Evolutionary conservation across 2,797 vertebrate species (phyloP).

Genomic region (Trachops cirrhosus): DNA sequence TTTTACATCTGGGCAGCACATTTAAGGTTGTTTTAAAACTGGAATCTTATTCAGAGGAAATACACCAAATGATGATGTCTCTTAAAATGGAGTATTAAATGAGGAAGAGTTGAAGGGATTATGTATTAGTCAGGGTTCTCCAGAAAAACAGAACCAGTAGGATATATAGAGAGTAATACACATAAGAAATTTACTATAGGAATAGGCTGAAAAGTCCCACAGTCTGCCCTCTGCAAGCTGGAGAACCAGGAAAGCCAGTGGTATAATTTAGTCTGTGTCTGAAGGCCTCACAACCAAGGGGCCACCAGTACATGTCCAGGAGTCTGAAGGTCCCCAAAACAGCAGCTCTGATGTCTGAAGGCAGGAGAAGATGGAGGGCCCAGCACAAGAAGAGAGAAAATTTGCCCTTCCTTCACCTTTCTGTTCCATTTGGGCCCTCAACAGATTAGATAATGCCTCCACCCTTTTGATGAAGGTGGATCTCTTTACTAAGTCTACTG

Average conservation of each 20-base stretch:
- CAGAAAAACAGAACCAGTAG: neutral
- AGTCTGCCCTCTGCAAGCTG: neutral
- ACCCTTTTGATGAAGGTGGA: neutral
- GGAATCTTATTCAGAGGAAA: neutral
- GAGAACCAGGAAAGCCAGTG: neutral
- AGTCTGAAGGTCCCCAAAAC: neutral
- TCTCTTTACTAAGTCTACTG: neutral
- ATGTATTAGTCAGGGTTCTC: neutral
- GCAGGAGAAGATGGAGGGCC: neutral
- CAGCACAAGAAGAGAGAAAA: neutral
- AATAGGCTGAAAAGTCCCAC: neutral
- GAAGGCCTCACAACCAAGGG: neutral
- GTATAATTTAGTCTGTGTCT: neutral
- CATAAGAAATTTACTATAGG: neutral
- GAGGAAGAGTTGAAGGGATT: neutral
- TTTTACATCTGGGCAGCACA: neutral
- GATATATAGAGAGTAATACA: neutral
- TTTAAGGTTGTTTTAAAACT: neutral
- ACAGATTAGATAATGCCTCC: neutral
- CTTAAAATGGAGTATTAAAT: neutral
- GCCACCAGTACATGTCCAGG: neutral
- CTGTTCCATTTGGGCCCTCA: neutral
- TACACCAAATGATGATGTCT: neutral
- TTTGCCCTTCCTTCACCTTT: neutral
- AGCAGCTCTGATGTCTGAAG: neutral